Percentiles rank a stretch among this genome's conserved stretches.
phyloP scores from a whole-genome alignment of 2,888 invertebrate genomes.

The Apodemia zela region DNA sequence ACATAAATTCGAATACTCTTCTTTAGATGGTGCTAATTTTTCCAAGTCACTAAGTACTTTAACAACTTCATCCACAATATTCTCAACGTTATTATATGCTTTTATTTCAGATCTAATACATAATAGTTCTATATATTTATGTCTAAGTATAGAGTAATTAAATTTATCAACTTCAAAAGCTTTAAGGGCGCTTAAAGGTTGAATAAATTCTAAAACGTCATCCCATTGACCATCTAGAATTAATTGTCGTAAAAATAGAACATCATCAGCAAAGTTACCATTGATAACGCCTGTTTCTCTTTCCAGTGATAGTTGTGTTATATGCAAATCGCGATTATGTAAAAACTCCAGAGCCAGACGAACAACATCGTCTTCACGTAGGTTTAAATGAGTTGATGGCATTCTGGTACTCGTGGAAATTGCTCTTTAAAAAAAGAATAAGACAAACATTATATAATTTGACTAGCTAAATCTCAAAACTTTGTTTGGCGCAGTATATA shows the following conservation, averaged over 20 bases:
- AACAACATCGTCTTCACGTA: conserved; percentile 94
- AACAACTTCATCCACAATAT: conserved; percentile 96
- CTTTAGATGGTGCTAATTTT: conserved; percentile 92
- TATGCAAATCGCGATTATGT: conserved; percentile 94
- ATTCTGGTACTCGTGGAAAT: conserved; percentile 58
- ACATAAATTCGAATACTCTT: conserved; percentile 96
- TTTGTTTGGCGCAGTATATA: neutral
- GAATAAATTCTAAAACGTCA: conserved; percentile 96
- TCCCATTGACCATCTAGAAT: conserved; percentile 99
- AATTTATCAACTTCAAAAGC: conserved; percentile 92
- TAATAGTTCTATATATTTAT: conserved; percentile 95
- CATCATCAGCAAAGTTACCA: conserved; percentile 95
- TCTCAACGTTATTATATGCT: conserved; percentile 91
- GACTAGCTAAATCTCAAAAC: neutral
- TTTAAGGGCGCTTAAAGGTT: conserved; percentile 91
- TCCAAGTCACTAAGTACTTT: conserved; percentile 94
- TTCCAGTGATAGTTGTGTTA: conserved; percentile 93
- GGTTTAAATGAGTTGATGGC: conserved; percentile 91
- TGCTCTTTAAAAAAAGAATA: conserved; percentile 20
- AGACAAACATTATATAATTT: neutral
- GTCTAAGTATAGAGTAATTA: conserved; percentile 92
- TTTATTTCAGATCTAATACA: conserved; percentile 97
- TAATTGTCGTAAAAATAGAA: conserved; percentile 94
- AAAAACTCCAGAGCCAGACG: conserved; percentile 92
- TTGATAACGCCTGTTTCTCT: conserved; percentile 97